Evolutionary conservation across 2,888 invertebrate species (phyloP).

Genomic region (Lomographa bimaculata): DNA sequence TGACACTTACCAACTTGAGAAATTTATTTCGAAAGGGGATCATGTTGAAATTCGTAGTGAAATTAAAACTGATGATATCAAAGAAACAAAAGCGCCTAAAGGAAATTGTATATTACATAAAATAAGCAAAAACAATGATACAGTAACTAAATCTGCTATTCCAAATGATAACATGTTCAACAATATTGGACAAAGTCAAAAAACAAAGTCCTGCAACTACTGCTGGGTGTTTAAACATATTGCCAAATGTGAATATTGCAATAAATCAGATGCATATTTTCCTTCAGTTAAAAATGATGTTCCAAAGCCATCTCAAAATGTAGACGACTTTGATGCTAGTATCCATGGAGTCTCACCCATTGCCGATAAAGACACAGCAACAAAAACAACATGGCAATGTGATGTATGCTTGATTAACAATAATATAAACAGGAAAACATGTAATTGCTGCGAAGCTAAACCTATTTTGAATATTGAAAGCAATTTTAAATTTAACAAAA

Average conservation of each 20-base stretch:
- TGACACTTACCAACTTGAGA: too few species aligned
- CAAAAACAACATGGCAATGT: conserved; percentile 53
- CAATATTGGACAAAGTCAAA: not conserved
- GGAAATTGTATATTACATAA: conserved; percentile 3
- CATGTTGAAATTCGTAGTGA: too few species aligned
- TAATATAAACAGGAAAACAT: conserved; percentile 38
- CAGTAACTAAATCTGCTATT: not conserved
- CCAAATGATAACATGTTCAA: not conserved
- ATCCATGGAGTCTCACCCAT: too few species aligned
- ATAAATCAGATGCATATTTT: conserved; percentile 25
- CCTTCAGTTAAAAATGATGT: conserved; percentile 6
- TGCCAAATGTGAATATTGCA: conserved; percentile 48
- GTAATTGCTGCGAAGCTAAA: conserved; percentile 52
- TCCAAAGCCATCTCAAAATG: not conserved
- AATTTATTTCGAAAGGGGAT: too few species aligned
- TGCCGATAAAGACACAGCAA: conserved; percentile 1
- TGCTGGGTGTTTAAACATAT: conserved; percentile 52
- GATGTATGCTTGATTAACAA: conserved; percentile 50
- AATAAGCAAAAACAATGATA: not conserved
- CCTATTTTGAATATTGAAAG: not conserved
- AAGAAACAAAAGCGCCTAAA: not conserved
- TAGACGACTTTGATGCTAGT: too few species aligned
- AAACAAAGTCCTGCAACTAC: conserved; percentile 4
- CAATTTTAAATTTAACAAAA: conserved; percentile 2
- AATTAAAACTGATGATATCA: not conserved